Percentiles rank a stretch among this genome's conserved stretches.
phyloP scores from a whole-genome alignment of 2,113 vertebrate genomes.

The Brevimyrus niger region DNA sequence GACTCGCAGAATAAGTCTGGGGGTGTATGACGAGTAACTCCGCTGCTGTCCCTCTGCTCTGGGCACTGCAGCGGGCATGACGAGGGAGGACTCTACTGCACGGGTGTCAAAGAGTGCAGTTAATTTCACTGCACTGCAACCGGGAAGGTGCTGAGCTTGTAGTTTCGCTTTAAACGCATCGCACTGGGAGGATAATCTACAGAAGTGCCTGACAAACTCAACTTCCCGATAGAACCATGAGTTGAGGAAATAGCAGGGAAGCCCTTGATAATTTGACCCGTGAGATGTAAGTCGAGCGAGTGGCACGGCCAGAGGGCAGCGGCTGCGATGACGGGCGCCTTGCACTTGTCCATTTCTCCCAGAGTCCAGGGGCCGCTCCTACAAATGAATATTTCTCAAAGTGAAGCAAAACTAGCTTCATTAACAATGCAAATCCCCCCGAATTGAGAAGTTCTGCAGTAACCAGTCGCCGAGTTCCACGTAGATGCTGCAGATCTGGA shows the following conservation, averaged over 20 bases:
- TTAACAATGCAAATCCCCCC: not conserved
- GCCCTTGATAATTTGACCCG: not conserved
- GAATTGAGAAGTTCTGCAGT: not conserved
- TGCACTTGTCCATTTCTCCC: not conserved
- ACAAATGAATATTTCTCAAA: not conserved
- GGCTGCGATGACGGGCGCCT: not conserved
- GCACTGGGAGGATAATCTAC: constrained; percentile 23
- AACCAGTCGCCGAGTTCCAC: constrained; percentile 14
- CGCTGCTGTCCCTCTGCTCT: not conserved
- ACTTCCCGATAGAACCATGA: not conserved
- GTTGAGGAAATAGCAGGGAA: not conserved
- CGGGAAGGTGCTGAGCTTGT: constrained; percentile 24
- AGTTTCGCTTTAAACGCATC: constrained; percentile 25
- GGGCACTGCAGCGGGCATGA: not conserved
- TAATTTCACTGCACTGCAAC: constrained; percentile 25
- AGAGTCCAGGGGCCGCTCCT: not conserved
- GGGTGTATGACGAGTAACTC: not conserved
- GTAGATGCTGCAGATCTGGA: constrained; percentile 12
- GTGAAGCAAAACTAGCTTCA: not conserved
- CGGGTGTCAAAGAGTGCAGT: not conserved
- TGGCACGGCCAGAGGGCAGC: not conserved
- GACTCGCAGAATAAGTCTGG: constrained; percentile 2
- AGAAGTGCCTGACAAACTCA: constrained; percentile 11
- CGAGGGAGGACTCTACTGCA: not conserved
- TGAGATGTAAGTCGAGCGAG: not conserved